These are phyloP conservation scores for Turritopsis rubra DNA, from an alignment of 30 jellyfish, hydroid and myxozoan species.

Conservation along the genomic window DNA sequence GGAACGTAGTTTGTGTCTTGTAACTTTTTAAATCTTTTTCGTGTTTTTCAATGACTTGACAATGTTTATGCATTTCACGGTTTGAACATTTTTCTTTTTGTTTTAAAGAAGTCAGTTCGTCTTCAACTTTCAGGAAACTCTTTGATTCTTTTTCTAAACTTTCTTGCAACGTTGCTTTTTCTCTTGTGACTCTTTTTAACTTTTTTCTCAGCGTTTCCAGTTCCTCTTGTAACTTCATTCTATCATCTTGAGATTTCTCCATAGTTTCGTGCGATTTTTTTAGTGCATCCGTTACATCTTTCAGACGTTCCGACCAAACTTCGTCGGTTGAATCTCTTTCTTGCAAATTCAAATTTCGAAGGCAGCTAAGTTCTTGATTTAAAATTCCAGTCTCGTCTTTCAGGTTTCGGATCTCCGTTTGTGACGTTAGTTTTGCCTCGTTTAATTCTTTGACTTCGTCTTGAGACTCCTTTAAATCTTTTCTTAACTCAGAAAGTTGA, in stretches of 20 bases:
- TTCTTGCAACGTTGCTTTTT: conserved; percentile 1
- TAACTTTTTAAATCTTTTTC: neutral
- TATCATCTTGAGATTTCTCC: neutral
- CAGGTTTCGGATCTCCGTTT: conserved; percentile 6
- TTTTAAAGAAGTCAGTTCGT: neutral
- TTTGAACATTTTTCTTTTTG: neutral
- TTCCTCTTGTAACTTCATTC: neutral
- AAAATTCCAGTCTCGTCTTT: conserved; percentile 8
- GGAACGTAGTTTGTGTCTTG: neutral
- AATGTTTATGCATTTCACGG: conserved; percentile 5
- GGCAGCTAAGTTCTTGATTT: conserved; percentile 3
- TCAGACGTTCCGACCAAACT: neutral
- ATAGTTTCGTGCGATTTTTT: neutral
- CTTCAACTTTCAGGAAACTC: neutral
- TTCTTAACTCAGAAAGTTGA: neutral
- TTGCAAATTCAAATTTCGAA: neutral
- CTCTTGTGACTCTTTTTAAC: neutral
- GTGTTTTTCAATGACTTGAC: neutral
- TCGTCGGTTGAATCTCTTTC: neutral
- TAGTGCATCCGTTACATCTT: neutral
- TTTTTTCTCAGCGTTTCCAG: neutral
- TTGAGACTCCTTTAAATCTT: neutral
- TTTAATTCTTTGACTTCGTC: conserved; percentile 13
- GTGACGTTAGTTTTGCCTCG: neutral
- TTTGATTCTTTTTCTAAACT: neutral